phyloP scores from a whole-genome alignment of 2,113 vertebrate genomes.

The Saccopteryx leptura region DNA sequence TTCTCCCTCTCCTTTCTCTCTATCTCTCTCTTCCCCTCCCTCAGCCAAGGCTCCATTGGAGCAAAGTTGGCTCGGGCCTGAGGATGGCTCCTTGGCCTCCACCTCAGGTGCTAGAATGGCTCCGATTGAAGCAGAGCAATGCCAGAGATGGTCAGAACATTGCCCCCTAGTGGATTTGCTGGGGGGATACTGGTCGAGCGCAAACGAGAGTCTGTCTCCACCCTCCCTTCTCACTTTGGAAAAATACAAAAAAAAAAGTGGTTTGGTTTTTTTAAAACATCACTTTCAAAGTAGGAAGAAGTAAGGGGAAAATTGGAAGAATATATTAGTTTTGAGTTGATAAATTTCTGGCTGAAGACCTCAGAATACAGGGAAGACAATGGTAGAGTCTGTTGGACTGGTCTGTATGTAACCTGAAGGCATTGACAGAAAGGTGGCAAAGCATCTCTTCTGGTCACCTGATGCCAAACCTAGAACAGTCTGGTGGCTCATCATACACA shows the following conservation, averaged over 20 bases:
- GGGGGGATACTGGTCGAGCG: no score
- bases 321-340: not conserved
- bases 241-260: not conserved
- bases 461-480: not conserved
- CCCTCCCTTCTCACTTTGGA: no score
- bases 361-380: not conserved
- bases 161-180: no score
- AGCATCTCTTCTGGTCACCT: not conserved
- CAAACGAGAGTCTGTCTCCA: no score
- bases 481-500: not conserved
- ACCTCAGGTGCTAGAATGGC: no score
- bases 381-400: not conserved
- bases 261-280: not conserved
- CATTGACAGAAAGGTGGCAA: not conserved
- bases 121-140: no score
- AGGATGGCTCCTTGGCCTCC: no score
- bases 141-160: no score
- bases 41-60: no score
- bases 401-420: not conserved
- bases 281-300: slow-evolving; percentile 19
- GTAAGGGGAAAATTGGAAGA: not conserved
- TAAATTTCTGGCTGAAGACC: not conserved
- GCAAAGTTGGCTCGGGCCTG: no score
- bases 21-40: no score
- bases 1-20: no score